Conservation (phyloP, 2,797 vertebrate species). For the Euphonia xanthogaster region DNA sequence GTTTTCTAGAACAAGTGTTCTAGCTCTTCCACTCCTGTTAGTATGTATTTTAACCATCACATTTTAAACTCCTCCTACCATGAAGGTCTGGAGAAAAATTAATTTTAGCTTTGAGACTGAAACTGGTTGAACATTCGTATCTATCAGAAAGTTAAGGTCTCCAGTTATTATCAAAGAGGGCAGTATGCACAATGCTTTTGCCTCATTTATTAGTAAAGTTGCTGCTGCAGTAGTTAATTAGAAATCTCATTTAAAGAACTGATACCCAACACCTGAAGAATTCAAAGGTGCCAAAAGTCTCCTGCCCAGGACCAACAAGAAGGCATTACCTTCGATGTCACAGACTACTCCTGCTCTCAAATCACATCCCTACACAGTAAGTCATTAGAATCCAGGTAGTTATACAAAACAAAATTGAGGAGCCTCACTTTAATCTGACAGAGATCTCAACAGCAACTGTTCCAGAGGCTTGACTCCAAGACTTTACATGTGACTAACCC, state of each 20-base stretch:
- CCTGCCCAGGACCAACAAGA: neutral
- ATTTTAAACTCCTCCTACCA: neutral
- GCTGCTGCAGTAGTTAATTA: neutral
- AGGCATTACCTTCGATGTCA: neutral
- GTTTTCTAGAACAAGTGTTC: neutral
- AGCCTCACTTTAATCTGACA: neutral
- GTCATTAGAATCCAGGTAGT: neutral
- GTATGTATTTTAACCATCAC: rapidly evolving
- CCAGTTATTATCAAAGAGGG: neutral
- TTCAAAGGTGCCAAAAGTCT: neutral
- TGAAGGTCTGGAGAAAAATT: neutral
- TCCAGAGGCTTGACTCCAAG: neutral
- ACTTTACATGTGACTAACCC: neutral
- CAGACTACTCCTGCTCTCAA: neutral
- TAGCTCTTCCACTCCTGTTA: neutral
- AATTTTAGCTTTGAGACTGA: neutral
- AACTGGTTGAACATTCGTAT: neutral
- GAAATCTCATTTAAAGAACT: neutral
- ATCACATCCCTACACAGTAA: neutral
- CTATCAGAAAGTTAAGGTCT: neutral
- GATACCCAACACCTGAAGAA: neutral
- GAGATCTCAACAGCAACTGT: neutral
- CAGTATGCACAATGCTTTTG: neutral
- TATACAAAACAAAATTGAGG: neutral
- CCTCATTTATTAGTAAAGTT: neutral